These are phyloP conservation scores for Aphis craccivora DNA, from an alignment of 1,140 invertebrate species.

Conservation along the genomic window DNA sequence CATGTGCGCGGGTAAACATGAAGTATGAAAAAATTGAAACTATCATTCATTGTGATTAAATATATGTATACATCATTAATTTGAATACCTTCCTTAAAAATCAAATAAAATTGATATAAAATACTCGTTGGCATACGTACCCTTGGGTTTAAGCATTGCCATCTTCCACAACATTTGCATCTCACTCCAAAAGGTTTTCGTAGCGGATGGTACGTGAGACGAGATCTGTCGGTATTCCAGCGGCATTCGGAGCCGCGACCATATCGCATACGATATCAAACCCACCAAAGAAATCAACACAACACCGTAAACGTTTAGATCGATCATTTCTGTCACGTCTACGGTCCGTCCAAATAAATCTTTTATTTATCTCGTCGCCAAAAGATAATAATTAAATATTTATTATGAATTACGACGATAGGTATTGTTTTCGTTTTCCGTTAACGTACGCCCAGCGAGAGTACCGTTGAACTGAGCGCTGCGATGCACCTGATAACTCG, in stretches of 20 bases:
- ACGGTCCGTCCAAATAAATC: background rate
- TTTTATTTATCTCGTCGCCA: background rate
- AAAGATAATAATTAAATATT: background rate
- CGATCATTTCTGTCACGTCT: background rate
- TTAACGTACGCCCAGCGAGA: too few species aligned
- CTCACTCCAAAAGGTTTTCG: background rate
- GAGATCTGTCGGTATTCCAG: background rate
- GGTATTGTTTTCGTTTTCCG: too few species aligned
- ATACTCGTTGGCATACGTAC: background rate
- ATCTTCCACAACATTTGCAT: background rate
- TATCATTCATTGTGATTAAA: too few species aligned
- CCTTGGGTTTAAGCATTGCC: background rate
- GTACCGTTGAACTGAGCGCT: too few species aligned
- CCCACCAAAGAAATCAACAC: background rate
- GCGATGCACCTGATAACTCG: too few species aligned
- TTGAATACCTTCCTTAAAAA: background rate
- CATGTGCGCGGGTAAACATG: too few species aligned
- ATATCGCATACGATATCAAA: background rate
- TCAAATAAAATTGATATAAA: background rate
- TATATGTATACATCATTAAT: too few species aligned
- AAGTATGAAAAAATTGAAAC: too few species aligned
- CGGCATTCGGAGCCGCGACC: background rate
- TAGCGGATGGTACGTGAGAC: background rate
- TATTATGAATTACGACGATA: background rate
- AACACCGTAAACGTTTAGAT: background rate